Conservation (phyloP, 2,113 vertebrate genomes). For the Prunella fulvescens region DNA sequence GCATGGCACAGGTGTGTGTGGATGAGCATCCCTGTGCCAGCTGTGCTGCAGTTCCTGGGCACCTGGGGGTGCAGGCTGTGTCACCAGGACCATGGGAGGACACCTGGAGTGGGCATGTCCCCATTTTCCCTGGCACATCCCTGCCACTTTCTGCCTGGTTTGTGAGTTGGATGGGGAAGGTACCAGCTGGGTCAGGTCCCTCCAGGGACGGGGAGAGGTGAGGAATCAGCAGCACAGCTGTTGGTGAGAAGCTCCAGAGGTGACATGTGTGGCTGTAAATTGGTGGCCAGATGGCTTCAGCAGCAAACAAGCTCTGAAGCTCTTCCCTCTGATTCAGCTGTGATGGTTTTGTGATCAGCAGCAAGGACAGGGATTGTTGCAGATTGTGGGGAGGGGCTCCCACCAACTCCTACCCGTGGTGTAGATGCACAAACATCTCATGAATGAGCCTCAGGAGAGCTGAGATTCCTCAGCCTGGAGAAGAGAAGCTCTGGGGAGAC, state of each 20-base stretch:
- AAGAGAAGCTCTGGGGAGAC: neutral
- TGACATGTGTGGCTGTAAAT: neutral
- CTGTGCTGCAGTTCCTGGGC: neutral
- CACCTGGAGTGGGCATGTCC: neutral
- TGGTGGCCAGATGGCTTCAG: neutral
- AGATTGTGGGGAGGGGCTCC: neutral
- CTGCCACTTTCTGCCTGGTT: neutral
- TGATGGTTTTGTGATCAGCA: neutral
- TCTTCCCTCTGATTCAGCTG: neutral
- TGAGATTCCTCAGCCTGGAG: neutral
- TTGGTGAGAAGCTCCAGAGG: neutral
- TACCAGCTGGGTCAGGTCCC: neutral
- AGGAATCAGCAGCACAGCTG: neutral
- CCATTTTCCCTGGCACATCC: neutral
- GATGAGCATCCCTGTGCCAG: neutral
- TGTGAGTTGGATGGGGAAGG: neutral
- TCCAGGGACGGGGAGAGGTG: neutral
- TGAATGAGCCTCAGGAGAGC: neutral
- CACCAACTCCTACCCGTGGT: accelerated
- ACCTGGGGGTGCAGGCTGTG: neutral
- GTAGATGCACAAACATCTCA: too few relatives aligned
- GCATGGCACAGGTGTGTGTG: neutral
- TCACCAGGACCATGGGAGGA: accelerated
- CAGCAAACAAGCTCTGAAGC: neutral
- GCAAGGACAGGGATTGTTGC: neutral